phyloP scores from a whole-genome alignment of 2,113 vertebrate genomes.

The Choloepus hoffmanni region DNA sequence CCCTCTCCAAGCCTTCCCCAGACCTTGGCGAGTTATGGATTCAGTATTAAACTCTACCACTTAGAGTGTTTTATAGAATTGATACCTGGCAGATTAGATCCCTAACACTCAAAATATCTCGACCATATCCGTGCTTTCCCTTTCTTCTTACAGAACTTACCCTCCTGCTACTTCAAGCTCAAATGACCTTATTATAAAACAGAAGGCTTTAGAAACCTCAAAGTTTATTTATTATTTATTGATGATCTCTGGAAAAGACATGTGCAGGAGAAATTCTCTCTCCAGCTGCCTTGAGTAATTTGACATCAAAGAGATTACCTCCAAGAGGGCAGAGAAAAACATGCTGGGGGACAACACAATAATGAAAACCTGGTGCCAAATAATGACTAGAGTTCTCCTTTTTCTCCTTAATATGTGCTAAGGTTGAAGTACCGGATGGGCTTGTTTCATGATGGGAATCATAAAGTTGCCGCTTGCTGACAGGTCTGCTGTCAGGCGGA shows the following conservation, averaged over 20 bases:
- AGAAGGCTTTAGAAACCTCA: slow-evolving; percentile 50
- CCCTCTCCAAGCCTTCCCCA: neutral
- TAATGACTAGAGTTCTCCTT: slow-evolving; percentile 31
- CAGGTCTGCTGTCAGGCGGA: neutral
- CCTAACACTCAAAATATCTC: neutral
- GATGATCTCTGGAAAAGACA: slow-evolving; percentile 63
- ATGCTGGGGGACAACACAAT: neutral
- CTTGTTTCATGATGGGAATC: slow-evolving; percentile 48
- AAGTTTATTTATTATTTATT: slow-evolving; percentile 69
- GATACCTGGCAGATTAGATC: neutral
- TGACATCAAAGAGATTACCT: slow-evolving; percentile 66
- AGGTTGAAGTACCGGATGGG: neutral
- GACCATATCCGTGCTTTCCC: neutral
- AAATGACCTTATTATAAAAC: slow-evolving; percentile 58
- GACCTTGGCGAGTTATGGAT: neutral
- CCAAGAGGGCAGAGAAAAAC: slow-evolving; percentile 14
- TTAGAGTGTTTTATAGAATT: neutral
- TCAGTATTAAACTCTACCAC: neutral
- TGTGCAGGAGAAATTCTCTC: slow-evolving; percentile 49
- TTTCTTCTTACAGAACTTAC: neutral
- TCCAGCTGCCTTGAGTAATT: slow-evolving; percentile 47
- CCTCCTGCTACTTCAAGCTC: neutral
- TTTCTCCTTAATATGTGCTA: slow-evolving; percentile 51
- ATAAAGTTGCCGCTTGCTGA: neutral
- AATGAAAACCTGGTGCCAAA: slow-evolving; percentile 55